Percentiles rank a stretch among this genome's conserved stretches.
Evolutionary conservation across 2,797 vertebrate genomes (phyloP).

Genomic region (Enteromius afrohamiltoni): DNA sequence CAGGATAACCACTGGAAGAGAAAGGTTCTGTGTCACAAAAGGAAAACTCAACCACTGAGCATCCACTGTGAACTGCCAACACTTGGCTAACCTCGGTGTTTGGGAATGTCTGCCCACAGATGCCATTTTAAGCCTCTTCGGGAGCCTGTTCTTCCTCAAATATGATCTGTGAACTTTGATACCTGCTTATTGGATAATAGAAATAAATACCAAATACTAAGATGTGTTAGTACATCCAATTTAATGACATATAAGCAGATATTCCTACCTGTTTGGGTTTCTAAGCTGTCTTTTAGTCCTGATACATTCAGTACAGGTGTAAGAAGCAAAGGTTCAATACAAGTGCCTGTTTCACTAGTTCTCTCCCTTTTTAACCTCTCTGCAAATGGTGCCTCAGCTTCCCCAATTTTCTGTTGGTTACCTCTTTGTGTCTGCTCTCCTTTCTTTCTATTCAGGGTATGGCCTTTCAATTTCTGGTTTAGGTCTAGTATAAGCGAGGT

Average conservation of each 20-base stretch:
- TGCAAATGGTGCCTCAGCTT: background rate
- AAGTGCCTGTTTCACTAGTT: background rate
- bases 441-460: conserved; percentile 4
- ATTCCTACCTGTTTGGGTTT: conserved; percentile 58
- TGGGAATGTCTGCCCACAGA: conserved; percentile 27
- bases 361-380: conserved; percentile 47
- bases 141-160: conserved; percentile 59
- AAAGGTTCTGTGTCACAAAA: conserved; percentile 21
- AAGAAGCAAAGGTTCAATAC: background rate
- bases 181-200: conserved; percentile 58
- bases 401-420: conserved; percentile 2
- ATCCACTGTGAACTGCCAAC: background rate
- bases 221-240: background rate
- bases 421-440: background rate
- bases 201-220: background rate
- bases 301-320: background rate
- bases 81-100: conserved; percentile 68
- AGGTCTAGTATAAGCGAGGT: background rate
- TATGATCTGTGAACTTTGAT: conserved; percentile 74
- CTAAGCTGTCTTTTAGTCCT: conserved; percentile 17
- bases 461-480: background rate
- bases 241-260: background rate
- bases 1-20: conserved; percentile 7
- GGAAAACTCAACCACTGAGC: background rate
- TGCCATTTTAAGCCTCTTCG: conserved; percentile 35